Evolutionary conservation across 2,113 vertebrate genomes (phyloP).

Genomic region (Chionis minor): DNA sequence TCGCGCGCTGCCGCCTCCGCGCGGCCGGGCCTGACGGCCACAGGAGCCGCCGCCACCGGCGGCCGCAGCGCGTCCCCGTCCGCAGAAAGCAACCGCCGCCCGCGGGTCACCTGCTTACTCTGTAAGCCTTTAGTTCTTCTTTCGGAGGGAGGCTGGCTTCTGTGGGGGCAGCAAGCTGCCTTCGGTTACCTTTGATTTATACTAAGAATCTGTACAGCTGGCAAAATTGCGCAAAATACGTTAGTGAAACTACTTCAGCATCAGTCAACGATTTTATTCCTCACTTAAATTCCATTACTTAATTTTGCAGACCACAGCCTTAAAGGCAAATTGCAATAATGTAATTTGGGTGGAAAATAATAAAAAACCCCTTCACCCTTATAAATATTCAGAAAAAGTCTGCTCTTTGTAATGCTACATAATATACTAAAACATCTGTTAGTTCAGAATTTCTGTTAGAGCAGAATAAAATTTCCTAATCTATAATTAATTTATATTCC

Average conservation of each 20-base stretch:
- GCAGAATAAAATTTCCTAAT: not conserved
- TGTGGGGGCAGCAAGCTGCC: too few species aligned
- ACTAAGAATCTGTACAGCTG: not conserved
- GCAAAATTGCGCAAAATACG: not conserved
- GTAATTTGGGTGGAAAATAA: not conserved
- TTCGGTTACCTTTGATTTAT: too few species aligned
- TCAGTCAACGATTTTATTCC: not conserved
- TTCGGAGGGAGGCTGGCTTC: not conserved
- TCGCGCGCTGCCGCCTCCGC: not conserved
- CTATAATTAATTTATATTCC: not conserved
- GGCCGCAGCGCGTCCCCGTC: not conserved
- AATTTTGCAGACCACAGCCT: not conserved
- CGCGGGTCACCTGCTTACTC: too few species aligned
- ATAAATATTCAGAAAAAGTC: not conserved
- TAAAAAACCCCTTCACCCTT: not conserved
- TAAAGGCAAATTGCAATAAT: not conserved
- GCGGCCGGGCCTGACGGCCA: too few species aligned
- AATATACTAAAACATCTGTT: not conserved
- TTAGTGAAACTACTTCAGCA: fast-evolving
- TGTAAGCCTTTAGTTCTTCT: fast-evolving
- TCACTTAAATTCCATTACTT: not conserved
- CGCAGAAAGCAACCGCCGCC: not conserved
- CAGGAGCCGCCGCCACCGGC: not conserved
- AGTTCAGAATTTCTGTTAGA: too few species aligned
- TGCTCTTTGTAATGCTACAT: fast-evolving